Percentiles rank a stretch among this genome's conserved stretches.
Conservation (phyloP, 2,797 vertebrate genomes). For the Helostoma temminkii region DNA sequence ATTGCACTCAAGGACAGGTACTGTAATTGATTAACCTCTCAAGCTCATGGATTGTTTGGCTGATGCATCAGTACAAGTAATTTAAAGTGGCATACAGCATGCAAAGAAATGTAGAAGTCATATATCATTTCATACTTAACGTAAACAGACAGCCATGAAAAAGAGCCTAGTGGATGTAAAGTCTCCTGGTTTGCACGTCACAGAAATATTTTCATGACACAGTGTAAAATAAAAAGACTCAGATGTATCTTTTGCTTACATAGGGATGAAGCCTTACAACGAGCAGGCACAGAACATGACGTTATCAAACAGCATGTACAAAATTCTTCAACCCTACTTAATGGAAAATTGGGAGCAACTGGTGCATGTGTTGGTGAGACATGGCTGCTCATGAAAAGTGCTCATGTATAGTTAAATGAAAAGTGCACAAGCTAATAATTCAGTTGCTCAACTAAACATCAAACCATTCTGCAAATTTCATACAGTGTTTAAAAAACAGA, state of each 20-base stretch:
- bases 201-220: no score
- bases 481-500: not conserved
- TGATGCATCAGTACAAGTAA: slow-evolving; percentile 4
- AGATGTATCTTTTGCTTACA: not conserved
- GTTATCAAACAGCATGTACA: not conserved
- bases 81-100: not conserved
- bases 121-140: not conserved
- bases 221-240: not conserved
- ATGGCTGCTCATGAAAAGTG: not conserved
- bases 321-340: no score
- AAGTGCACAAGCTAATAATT: not conserved
- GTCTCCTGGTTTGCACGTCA: not conserved
- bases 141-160: not conserved
- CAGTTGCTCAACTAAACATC: not conserved
- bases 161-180: not conserved
- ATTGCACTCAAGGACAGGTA: slow-evolving; percentile 5
- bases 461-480: not conserved
- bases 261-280: not conserved
- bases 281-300: not conserved
- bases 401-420: slow-evolving; percentile 19
- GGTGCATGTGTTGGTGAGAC: slow-evolving; percentile 9
- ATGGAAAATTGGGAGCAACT: slow-evolving; percentile 4
- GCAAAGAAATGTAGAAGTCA: slow-evolving; percentile 3
- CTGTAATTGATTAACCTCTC: slow-evolving; percentile 6
- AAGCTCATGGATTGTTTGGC: slow-evolving; percentile 1